Evolutionary conservation across 2,797 vertebrate species (phyloP).

Genomic region (Cirrhinus molitorella): DNA sequence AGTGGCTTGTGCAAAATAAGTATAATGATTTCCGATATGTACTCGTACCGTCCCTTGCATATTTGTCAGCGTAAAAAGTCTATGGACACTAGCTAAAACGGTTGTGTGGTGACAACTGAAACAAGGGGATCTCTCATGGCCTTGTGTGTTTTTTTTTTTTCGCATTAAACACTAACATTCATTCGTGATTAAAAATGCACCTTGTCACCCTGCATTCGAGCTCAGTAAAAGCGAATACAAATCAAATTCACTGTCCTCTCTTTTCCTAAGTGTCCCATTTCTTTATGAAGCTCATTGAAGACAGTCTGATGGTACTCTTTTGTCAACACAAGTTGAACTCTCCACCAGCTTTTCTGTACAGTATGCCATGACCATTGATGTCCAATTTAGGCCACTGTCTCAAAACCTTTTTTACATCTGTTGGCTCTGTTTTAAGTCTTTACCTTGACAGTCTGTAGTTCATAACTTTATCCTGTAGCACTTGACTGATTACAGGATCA

Average conservation of each 20-base stretch:
- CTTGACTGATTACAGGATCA: background rate
- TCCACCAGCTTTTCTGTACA: background rate
- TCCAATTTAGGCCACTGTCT: slow-evolving; percentile 1
- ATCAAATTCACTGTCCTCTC: background rate
- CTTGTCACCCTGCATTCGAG: background rate
- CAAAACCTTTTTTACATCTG: background rate
- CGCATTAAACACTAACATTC: slow-evolving; percentile 21
- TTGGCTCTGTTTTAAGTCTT: background rate
- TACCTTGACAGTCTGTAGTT: background rate
- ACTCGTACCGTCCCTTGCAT: slow-evolving; percentile 47
- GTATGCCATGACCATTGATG: background rate
- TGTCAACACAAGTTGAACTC: background rate
- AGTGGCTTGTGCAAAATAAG: slow-evolving; percentile 43
- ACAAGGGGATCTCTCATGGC: background rate
- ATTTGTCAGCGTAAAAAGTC: slow-evolving; percentile 16
- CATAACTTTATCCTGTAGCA: background rate
- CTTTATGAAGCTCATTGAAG: background rate
- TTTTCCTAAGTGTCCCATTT: slow-evolving; percentile 5
- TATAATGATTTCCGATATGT: slow-evolving; percentile 52
- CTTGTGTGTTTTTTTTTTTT: slow-evolving; percentile 33
- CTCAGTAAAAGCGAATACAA: background rate
- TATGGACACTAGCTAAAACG: slow-evolving; percentile 2
- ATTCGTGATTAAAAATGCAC: slow-evolving; percentile 18
- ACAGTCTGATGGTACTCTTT: background rate
- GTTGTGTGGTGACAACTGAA: background rate